These are phyloP conservation scores for Steinernema hermaphroditum DNA, from an alignment of 2,888 invertebrate species.

Conservation along the genomic window DNA sequence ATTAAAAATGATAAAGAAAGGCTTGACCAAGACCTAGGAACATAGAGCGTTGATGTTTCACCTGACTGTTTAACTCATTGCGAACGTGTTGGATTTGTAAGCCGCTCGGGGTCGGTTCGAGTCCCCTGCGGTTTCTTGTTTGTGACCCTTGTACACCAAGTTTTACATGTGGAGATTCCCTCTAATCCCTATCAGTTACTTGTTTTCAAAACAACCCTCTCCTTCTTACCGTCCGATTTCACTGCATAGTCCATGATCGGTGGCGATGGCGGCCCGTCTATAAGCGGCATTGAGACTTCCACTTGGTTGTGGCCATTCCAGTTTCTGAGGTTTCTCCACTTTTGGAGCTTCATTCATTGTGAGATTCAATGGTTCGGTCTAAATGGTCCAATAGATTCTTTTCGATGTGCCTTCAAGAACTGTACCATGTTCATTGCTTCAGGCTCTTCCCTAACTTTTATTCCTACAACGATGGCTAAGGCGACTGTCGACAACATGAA, in stretches of 20 bases:
- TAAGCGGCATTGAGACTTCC: conserved; percentile 55
- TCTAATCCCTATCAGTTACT: no score
- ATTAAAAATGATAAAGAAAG: no score
- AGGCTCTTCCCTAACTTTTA: conserved; percentile 46
- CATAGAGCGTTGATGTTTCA: no score
- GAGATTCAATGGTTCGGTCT: not conserved
- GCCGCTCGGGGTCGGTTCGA: no score
- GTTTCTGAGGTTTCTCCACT: not conserved
- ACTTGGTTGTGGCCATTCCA: conserved; percentile 45
- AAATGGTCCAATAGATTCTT: not conserved
- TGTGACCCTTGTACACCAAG: no score
- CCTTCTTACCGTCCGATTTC: conserved; percentile 59
- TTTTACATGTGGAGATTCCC: no score
- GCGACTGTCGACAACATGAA: conserved; percentile 62
- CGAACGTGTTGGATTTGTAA: no score
- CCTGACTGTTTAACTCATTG: no score
- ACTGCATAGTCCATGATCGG: conserved; percentile 66
- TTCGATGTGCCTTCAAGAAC: not conserved
- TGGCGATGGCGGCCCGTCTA: conserved; percentile 58
- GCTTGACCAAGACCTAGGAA: no score
- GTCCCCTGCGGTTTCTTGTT: no score
- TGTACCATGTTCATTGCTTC: not conserved
- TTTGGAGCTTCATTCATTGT: not conserved
- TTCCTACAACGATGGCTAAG: conserved; percentile 59
- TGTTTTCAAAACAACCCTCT: not conserved